Evolutionary conservation across 2,113 vertebrate genomes (phyloP), one percentile per base, ranked within the genome.

Genomic region (Hystrix cristata): DNA sequence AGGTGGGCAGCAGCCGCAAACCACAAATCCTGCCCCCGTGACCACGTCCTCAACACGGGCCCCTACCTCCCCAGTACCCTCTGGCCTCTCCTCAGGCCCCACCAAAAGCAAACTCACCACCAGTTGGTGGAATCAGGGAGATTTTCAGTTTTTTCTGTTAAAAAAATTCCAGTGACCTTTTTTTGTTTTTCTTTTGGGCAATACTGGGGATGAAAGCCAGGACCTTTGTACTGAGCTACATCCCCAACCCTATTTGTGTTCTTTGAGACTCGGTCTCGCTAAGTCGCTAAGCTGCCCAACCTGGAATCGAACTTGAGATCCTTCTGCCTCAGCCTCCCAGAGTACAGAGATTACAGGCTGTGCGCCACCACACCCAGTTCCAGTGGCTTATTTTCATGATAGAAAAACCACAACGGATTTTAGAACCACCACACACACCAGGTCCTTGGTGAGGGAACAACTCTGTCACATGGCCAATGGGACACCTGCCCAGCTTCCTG

Each of bases 391-490:
- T 13, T 87, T 84, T 60, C 67, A 38, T 13, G 29, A 72, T 13
- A 59, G 59, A 71, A 60, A 78, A 78, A 29, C 5, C 43, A 13
- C 25, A 0, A 59, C 1, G 60, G 65, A 57, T 38, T 43, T 53
- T 3, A 71, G 13, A 29, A 80, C 9, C 23, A 57, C 25, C 14
- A 76, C 29, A 59, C 18, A 18, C 1, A n/a, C 59, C 57, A 74
- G 48, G 34, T 0, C 0, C 62, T 82, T 0, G 1, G 34, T 3
- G 29, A 34, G 29, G 15, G 12, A 0, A 5, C 67, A 25, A 0
- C 5, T 15, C 31, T 48, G 53, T 38, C 55, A 18, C 31, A 62
- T 27, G 55, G 31, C 34, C 51, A 46, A 15, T 62, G 38, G 38
- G 59, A 60, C 15, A 6, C 57, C 11, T 5, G 0, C 27, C 90